Percentiles rank a stretch among this genome's conserved stretches.
Evolutionary conservation across 2,113 vertebrate species (phyloP).

Genomic region (Marmota monax): DNA sequence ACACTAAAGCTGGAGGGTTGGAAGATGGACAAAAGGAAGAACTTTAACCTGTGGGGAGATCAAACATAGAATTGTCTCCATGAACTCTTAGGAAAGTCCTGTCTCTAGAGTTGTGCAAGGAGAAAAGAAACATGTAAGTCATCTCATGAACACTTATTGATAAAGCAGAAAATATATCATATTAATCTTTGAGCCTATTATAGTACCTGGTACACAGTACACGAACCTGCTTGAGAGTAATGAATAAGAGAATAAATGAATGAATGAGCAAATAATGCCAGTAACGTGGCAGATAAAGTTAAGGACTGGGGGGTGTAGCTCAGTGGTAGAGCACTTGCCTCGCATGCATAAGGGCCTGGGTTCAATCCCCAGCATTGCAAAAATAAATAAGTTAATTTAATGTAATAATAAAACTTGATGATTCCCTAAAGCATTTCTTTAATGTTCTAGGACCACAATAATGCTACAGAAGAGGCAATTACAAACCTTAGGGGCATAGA

Average conservation of each 20-base stretch:
- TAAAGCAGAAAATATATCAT: background rate
- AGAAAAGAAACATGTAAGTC: background rate
- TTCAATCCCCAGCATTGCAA: background rate
- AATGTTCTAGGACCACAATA: background rate
- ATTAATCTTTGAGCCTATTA: background rate
- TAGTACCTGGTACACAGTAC: background rate
- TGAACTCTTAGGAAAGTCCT: background rate
- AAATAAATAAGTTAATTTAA: background rate
- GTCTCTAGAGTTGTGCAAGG: background rate
- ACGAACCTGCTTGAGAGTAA: background rate
- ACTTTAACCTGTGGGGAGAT: background rate
- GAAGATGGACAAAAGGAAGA: conserved; percentile 11
- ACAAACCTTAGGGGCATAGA: background rate
- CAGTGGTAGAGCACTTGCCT: background rate
- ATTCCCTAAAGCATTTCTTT: background rate
- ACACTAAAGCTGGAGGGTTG: background rate
- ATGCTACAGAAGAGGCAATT: background rate
- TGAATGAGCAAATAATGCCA: background rate
- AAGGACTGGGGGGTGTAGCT: background rate
- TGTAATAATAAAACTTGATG: background rate
- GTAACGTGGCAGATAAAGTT: background rate
- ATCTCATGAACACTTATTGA: background rate
- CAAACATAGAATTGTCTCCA: background rate
- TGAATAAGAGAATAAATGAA: background rate
- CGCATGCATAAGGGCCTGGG: background rate